Percentiles rank a stretch among this genome's conserved stretches.
phyloP scores from a whole-genome alignment of 2,797 vertebrate genomes.

The Pelobates cultripes region DNA sequence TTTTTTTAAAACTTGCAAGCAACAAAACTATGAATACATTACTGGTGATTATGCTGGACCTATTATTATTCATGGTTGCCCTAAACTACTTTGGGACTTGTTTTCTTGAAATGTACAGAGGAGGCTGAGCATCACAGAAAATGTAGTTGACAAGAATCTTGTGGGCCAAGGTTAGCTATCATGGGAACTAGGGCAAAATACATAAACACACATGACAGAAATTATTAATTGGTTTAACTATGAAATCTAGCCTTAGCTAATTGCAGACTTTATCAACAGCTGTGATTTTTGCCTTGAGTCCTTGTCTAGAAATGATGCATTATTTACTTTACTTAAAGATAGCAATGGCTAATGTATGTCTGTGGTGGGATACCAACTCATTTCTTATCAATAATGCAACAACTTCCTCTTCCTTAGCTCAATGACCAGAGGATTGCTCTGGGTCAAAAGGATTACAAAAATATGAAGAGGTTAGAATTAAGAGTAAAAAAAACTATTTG shows the following conservation, averaged over 20 bases:
- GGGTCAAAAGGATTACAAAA: neutral
- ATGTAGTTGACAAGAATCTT: no score
- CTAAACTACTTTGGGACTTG: no score
- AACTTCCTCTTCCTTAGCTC: conserved; percentile 5
- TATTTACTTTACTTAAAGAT: conserved; percentile 17
- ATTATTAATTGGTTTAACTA: neutral
- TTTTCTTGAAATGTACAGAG: no score
- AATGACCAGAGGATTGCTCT: neutral
- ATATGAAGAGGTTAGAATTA: neutral
- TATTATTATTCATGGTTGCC: no score
- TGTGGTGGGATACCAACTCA: conserved; percentile 19
- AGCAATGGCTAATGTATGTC: conserved; percentile 34
- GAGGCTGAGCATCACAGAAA: no score
- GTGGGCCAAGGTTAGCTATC: no score
- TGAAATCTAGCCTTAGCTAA: neutral
- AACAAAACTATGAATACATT: no score
- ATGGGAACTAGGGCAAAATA: no score
- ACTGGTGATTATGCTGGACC: no score
- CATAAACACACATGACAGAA: neutral
- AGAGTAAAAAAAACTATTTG: neutral
- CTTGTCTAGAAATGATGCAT: conserved; percentile 26
- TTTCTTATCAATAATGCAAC: conserved; percentile 50
- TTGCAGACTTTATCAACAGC: conserved; percentile 32
- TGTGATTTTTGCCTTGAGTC: neutral
- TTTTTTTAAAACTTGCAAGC: no score